phyloP scores from a whole-genome alignment of 2,113 vertebrate species.

The Greenwoodochromis staneri region DNA sequence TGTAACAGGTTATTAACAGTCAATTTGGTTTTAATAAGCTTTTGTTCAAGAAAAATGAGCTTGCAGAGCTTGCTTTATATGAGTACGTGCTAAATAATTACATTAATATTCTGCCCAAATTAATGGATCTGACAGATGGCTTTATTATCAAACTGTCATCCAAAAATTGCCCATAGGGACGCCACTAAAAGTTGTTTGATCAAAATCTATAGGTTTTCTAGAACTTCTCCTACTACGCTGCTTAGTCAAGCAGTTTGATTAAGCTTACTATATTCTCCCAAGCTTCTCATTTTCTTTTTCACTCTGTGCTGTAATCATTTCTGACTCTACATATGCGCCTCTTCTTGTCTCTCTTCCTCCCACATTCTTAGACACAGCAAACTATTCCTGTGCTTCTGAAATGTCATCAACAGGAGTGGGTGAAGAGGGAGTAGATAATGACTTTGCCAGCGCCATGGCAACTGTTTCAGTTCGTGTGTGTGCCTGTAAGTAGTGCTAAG shows the following conservation, averaged over 20 bases:
- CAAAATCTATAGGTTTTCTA: not conserved
- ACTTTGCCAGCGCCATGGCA: conserved; percentile 64
- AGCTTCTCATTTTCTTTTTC: not conserved
- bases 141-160: not conserved
- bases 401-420: conserved; percentile 47
- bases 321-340: not conserved
- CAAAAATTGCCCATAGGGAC: not conserved
- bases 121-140: not conserved
- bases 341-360: not conserved
- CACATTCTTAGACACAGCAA: not conserved
- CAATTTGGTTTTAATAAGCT: not conserved
- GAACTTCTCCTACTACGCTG: not conserved
- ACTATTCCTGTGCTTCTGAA: conserved; percentile 31
- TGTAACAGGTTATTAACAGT: not conserved
- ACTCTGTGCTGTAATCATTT: not conserved
- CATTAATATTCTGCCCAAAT: not conserved
- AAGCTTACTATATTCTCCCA: not conserved
- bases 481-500: not conserved
- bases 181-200: not conserved
- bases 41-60: not conserved
- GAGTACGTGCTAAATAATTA: not conserved
- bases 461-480: conserved; percentile 32
- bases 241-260: not conserved
- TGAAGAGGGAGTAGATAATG: conserved; percentile 29
- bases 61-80: not conserved